phyloP scores from a whole-genome alignment of 1,140 invertebrate species.

The Drosophila albomicans region DNA sequence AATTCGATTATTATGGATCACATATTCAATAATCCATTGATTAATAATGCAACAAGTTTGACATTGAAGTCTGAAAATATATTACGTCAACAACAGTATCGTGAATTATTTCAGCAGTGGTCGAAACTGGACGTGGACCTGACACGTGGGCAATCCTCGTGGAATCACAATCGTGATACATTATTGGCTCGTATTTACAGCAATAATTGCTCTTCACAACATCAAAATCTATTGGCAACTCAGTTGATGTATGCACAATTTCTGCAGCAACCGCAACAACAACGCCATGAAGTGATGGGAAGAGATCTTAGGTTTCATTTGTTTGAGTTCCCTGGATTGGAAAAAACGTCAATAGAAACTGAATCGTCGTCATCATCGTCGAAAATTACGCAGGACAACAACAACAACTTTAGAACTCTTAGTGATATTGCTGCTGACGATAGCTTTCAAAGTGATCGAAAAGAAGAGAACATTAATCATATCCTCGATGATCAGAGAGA shows the following conservation, averaged over 20 bases:
- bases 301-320: constrained; percentile 25
- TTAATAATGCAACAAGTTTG: constrained; percentile 9
- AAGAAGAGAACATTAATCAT: background rate
- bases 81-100: constrained; percentile 44
- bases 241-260: constrained; percentile 65
- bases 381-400: constrained; percentile 55
- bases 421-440: constrained; percentile 33
- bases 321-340: constrained; percentile 40
- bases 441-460: constrained; percentile 1
- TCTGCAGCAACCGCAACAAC: constrained; percentile 55
- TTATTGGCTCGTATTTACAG: constrained; percentile 47
- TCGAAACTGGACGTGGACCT: constrained; percentile 26
- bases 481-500: background rate
- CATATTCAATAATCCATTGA: constrained; percentile 45
- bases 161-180: constrained; percentile 35
- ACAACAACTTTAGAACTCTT: constrained; percentile 56
- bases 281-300: background rate
- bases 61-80: constrained; percentile 51
- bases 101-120: constrained; percentile 41
- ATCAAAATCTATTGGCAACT: constrained; percentile 58
- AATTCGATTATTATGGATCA: constrained; percentile 39
- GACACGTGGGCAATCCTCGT: background rate
- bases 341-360: constrained; percentile 27
- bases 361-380: constrained; percentile 14
- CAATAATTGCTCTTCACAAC: constrained; percentile 39